Base-by-base conservation (phyloP, 2,797 vertebrate species). In the Macropodus opercularis region DNA sequence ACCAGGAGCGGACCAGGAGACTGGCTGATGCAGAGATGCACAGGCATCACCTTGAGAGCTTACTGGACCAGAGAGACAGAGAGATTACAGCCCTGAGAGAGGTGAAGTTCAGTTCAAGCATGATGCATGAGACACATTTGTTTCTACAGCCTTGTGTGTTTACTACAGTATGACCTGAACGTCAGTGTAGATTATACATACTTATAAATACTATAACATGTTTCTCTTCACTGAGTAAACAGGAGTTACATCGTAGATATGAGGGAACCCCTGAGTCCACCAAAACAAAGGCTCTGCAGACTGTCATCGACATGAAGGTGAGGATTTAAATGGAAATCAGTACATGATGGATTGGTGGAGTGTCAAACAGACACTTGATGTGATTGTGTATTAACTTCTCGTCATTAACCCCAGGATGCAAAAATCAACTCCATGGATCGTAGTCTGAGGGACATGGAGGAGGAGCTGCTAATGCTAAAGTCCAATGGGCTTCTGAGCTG, bases 231-330 rank as follows among this genome's bases (percentile, higher is more conserved):
- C 19, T 50, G 24, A 4, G 24, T 14, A 14, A 62, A 60, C 84
- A 99, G 96, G 98, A 99, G 77, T 93, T 99, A 65, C 97, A 98
- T 72, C 95, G 96, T n/a, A 95, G 97, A 8, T 95, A 95, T 29
- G 98, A 99, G 86, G 97, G 92, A 63, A 95, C 97, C 41, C 95
- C 98, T 0, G 98, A 99, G 81, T 96, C 96, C 35, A 96, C 96
- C 66, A 99, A 99, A 91, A 99, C 97, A 19, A 99, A 99, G 89
- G 98, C 98, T 72, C 90, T 99, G n/a, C 98, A 99, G 79, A 99
- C 97, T 17, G 97, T 99, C 57, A 98, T 99, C 59, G 98, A 99
- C 85, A 98, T 99, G 96, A 99, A 99, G 94, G 98, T 98, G 58
- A 65, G 50, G 12, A 42, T 50, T 51, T 51, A 11, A 19, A 22